A percentile compares a stretch with the other conserved stretches of the same genome.
These are phyloP conservation scores for Myocastor coypus DNA, from an alignment of 2,113 vertebrate species.

Conservation along the genomic window DNA sequence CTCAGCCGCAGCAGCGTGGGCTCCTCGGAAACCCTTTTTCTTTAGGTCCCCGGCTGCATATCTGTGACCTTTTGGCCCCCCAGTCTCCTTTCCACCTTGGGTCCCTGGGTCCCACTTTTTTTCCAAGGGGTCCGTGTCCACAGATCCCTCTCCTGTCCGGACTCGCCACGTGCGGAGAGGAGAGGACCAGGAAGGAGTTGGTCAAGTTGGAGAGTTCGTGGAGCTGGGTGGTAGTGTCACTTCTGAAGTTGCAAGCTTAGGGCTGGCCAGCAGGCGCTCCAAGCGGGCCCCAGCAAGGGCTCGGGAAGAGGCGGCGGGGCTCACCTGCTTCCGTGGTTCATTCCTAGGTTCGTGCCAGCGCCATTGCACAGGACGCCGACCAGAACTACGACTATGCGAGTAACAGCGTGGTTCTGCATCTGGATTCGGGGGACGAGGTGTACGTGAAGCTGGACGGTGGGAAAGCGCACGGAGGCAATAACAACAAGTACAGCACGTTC, in stretches of 20 bases:
- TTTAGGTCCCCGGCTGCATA: background rate
- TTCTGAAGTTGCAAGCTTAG: background rate
- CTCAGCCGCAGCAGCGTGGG: no score
- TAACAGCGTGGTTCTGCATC: constrained; percentile 96
- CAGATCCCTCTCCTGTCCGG: fast-evolving
- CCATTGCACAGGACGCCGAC: constrained; percentile 96
- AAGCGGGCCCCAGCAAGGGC: background rate
- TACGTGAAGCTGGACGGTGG: constrained; percentile 97
- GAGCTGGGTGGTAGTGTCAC: background rate
- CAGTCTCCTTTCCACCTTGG: background rate
- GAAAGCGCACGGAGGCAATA: constrained; percentile 96
- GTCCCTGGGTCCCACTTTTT: background rate
- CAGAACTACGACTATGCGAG: constrained; percentile 98
- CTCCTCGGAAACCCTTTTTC: background rate
- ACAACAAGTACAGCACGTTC: constrained; percentile 99
- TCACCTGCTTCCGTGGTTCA: background rate
- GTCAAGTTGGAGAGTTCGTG: background rate
- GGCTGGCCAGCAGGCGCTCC: background rate
- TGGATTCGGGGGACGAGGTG: constrained; percentile 96
- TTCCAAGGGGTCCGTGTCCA: background rate
- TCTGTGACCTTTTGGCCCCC: background rate
- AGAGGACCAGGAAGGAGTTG: background rate
- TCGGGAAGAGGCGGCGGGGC: background rate
- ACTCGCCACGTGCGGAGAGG: background rate
- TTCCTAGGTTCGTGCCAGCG: constrained; percentile 94